Evolutionary conservation across 2,113 vertebrate genomes (phyloP).

Genomic region (Lycaon pictus): DNA sequence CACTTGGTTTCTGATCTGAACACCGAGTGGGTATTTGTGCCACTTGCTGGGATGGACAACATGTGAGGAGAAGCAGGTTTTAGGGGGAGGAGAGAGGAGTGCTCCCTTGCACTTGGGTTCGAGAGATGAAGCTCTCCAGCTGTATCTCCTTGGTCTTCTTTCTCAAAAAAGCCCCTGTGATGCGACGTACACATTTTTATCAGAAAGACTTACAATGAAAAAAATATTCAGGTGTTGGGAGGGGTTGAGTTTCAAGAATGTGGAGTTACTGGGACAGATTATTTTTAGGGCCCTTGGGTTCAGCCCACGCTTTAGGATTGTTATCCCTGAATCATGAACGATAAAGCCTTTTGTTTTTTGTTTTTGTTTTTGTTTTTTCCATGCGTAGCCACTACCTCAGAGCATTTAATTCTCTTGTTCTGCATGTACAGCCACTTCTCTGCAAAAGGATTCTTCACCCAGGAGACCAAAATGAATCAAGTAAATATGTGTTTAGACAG

Average conservation of each 20-base stretch:
- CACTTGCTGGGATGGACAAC: neutral
- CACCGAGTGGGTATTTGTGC: neutral
- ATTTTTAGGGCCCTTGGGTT: neutral
- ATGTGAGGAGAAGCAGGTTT: neutral
- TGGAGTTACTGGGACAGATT: neutral
- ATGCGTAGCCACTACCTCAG: neutral
- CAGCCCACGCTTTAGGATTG: neutral
- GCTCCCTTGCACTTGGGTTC: neutral
- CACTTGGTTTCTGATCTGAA: neutral
- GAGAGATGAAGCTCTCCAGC: neutral
- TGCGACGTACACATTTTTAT: neutral
- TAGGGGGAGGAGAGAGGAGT: neutral
- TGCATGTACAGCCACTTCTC: conserved; percentile 55
- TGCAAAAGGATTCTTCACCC: conserved; percentile 66
- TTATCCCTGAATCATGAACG: conserved; percentile 19
- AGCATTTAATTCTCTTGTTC: conserved; percentile 58
- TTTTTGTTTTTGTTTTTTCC: conserved; percentile 41
- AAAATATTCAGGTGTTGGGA: neutral
- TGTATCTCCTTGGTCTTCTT: neutral
- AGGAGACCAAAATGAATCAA: conserved; percentile 66
- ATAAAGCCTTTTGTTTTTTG: conserved; percentile 54
- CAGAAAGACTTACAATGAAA: neutral
- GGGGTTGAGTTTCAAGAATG: neutral
- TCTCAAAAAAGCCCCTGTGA: neutral
- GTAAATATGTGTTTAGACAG: conserved; percentile 65